Base-by-base conservation (phyloP, 2,113 vertebrate species). In the Columba livia region DNA sequence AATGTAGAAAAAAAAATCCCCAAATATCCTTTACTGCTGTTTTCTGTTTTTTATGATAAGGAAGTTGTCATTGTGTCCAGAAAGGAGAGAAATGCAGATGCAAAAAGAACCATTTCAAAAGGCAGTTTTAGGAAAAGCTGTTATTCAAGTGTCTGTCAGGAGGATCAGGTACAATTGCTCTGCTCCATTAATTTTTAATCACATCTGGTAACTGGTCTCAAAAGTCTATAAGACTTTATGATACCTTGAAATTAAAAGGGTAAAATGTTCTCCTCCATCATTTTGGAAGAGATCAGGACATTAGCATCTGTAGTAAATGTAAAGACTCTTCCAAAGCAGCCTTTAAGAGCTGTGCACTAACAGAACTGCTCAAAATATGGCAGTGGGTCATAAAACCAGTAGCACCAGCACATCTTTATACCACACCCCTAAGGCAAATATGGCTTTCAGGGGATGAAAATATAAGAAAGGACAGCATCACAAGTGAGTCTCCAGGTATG, bases 111-210 rank as follows among this genome's bases (percentile, higher is more conserved):
- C 0, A 60, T 42, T 81, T 57, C 44, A 60, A 78, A 87, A 64
- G 48, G 10, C 1, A 81, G 29, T 32, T 60, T 57, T 67, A 79
- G 60, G 38, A 79, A 78, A 92, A 87, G 61, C 73, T 89, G 48
- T 80, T 92, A 84, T 50, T 79, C 20, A 51, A 29, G 10, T 16
- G 26, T 75, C 84, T 93, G 53, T 51, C 53, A 51, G 36, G 26
- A 28, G 3, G 21, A 89, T 87, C 40, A 84, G 51, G 65, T 47
- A 79, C 34, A 84, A 61, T 34, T 82, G n/a, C 47, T 87, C 66
- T 79, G 61, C 69, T 72, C 28, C 84, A 75, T 87, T 89, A 56
- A 89, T 62, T 93, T 96, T 90, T 70, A 94, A 93, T 92, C 34
- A 48, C 61, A 60, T 60, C 57, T 71, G 48, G 21, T 34, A 88